Base-by-base conservation (phyloP, 2,888 invertebrate genomes). In the Calameuta idolon region DNA sequence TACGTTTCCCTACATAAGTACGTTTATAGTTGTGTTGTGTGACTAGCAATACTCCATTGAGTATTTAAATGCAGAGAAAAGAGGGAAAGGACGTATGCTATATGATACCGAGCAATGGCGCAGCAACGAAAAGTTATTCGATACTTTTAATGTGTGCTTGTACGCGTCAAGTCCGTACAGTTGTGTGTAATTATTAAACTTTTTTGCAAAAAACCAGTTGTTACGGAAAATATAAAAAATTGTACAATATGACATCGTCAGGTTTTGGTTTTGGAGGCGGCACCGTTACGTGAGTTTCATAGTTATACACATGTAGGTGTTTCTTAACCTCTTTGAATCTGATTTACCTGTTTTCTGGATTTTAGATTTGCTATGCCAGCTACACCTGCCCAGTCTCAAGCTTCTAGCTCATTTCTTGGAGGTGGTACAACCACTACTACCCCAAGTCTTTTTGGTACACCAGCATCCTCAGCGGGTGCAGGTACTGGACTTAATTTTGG, bases 401-500 rank as follows among this genome's bases (percentile, higher is more conserved):
- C 84, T n/a, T 74, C 79, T 33, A 89, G 90, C 11, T 88, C 92
- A 40, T 91, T 81, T 75, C 78, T 85, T 31, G 85, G 85, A 76
- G 69, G 81, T 30, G 81, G 81, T 3, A 83, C 85, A 31, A 82
- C 83, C 1, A 82, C 83, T 2, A 77, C 81, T 1, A 74, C 83
- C 37, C 76, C 83, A 0, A 77, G 76, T 74, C 74, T 83, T 3
- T 83, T 82, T 55, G 80, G 80, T 30, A 80, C 81, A 73, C 80
- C 82, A 37, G 77, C 69, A 0, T 90, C 92, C 1, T 87, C 92
- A 0, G 87, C 89, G 4, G 83, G 87, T 35, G 79, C 85, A 11
- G 78, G 83, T 0, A 77, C 84, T 23, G 83, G 86, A 33, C 81
- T 89, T 34, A 81, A 84, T 69, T 92, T 92, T 85, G 91, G 88